These are phyloP conservation scores for Nyctalus aviator DNA, from an alignment of 2,797 vertebrate species.

Conservation along the genomic window DNA sequence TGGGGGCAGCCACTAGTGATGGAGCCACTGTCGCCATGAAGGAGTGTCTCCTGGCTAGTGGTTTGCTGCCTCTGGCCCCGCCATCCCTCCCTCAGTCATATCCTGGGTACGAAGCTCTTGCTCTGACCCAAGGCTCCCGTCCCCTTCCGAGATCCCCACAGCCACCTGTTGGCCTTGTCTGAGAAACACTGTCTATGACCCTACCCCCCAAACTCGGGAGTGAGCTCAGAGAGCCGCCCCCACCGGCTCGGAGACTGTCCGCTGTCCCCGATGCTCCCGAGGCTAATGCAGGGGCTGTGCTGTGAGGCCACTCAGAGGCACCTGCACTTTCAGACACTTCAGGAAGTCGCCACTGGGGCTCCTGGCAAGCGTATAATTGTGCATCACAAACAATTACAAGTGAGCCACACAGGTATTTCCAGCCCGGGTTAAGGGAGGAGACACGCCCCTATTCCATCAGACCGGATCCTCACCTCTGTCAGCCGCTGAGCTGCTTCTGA, in stretches of 20 bases:
- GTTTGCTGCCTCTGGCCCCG: neutral
- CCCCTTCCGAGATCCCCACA: conserved; percentile 1
- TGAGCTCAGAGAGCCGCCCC: neutral
- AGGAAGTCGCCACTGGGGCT: conserved; percentile 19
- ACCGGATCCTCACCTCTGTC: conserved; percentile 37
- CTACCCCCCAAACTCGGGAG: neutral
- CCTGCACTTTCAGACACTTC: conserved; percentile 66
- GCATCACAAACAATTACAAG: conserved; percentile 28
- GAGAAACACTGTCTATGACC: neutral
- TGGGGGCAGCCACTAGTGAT: neutral
- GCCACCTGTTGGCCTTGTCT: neutral
- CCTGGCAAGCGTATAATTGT: neutral
- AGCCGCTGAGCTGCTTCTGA: conserved; percentile 44
- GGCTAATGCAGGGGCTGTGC: neutral
- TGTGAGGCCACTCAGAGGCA: neutral
- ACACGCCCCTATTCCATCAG: neutral
- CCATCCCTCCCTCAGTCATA: neutral
- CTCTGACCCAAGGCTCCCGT: neutral
- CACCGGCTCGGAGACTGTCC: neutral
- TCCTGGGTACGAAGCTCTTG: neutral
- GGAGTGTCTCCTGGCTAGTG: neutral
- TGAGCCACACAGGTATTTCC: conserved; percentile 52
- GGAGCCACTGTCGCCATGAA: neutral
- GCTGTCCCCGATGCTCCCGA: neutral
- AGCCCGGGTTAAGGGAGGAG: conserved; percentile 58